These are phyloP conservation scores for Microtus obscurus DNA, from an alignment of 2,797 vertebrate genomes.

Conservation along the genomic window DNA sequence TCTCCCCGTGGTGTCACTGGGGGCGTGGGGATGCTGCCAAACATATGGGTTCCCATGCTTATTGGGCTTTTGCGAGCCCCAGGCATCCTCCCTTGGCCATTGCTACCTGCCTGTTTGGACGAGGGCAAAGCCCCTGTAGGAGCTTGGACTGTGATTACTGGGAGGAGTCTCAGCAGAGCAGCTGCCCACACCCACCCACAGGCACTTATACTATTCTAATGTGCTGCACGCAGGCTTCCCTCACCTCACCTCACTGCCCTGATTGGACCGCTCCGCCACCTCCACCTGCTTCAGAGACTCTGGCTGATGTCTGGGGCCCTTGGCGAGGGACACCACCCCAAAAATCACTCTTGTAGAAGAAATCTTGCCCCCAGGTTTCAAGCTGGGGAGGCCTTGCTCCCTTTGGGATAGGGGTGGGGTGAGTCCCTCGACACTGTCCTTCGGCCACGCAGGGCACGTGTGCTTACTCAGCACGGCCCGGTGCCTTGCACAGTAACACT, in stretches of 20 bases:
- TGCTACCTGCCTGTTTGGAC: neutral
- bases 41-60: neutral
- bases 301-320: neutral
- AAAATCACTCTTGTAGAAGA: neutral
- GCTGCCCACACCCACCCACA: neutral
- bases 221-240: neutral
- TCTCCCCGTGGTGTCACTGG: neutral
- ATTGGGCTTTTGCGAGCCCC: neutral
- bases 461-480: neutral
- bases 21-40: neutral
- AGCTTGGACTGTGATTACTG: fast-evolving
- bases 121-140: fast-evolving
- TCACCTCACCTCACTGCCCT: too few species aligned
- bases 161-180: fast-evolving
- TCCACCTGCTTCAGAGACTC: neutral
- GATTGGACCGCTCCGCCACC: neutral
- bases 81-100: fast-evolving
- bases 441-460: neutral
- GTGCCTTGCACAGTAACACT: neutral
- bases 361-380: neutral
- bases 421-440: neutral
- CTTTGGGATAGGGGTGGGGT: fast-evolving
- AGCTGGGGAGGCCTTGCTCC: neutral
- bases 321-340: neutral
- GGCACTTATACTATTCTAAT: neutral